Percentiles rank a stretch among this genome's conserved stretches.
Evolutionary conservation across 2,888 invertebrate species (phyloP).

Genomic region (Leptopilina myrica): DNA sequence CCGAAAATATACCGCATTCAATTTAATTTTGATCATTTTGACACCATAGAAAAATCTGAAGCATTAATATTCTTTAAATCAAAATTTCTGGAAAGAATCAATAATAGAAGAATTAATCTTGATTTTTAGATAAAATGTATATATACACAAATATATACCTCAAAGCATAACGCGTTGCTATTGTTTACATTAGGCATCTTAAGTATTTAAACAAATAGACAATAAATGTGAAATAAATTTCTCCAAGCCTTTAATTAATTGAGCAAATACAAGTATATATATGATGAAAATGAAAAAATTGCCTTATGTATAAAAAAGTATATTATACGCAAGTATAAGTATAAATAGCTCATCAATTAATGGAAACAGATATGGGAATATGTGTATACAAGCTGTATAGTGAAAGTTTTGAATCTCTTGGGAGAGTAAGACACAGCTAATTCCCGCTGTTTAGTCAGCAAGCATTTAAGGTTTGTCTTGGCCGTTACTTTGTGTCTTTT

Average conservation of each 20-base stretch:
- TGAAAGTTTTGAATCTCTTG: slow-evolving; percentile 63
- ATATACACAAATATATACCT: not conserved
- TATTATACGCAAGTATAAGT: too few species aligned
- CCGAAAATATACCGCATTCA: slow-evolving; percentile 6
- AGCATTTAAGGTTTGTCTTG: slow-evolving; percentile 77
- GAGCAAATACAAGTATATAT: not conserved
- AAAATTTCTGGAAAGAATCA: too few species aligned
- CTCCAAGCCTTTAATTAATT: not conserved
- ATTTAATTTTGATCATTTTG: not conserved
- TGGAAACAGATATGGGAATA: too few species aligned
- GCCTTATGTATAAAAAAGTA: not conserved
- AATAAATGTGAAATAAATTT: not conserved
- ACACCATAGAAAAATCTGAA: too few species aligned
- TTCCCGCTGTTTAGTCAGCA: slow-evolving; percentile 76
- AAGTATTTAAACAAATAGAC: not conserved
- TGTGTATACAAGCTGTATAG: slow-evolving; percentile 58
- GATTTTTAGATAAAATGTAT: not conserved
- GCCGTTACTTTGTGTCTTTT: slow-evolving; percentile 75
- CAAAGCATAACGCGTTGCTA: not conserved
- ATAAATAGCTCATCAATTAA: too few species aligned
- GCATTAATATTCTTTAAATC: too few species aligned
- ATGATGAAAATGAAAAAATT: not conserved
- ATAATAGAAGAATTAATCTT: not conserved
- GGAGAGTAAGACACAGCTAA: slow-evolving; percentile 72
- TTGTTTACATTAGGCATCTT: not conserved